Percentiles rank a stretch among this genome's conserved stretches.
Conservation (phyloP, 2,113 vertebrate genomes). For the Beaufortia kweichowensis region DNA sequence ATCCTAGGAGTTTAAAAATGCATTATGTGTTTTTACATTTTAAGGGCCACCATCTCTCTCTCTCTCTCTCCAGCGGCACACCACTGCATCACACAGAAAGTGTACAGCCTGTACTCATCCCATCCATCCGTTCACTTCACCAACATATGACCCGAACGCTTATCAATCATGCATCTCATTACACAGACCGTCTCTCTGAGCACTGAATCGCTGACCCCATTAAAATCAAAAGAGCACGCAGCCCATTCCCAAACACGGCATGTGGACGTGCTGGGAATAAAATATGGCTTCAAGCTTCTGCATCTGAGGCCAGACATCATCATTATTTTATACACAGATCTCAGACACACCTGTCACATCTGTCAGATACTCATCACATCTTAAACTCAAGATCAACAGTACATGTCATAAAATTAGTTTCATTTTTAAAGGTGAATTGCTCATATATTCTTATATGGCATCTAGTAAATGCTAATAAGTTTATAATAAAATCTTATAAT, state of each 20-base stretch:
- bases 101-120: not conserved
- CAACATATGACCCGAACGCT: not conserved
- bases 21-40: too few relatives aligned
- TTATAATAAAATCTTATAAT: too few relatives aligned
- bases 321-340: constrained; percentile 1
- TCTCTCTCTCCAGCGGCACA: not conserved
- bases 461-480: too few relatives aligned
- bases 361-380: not conserved
- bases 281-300: constrained; percentile 51
- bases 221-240: constrained; percentile 44
- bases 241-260: constrained; percentile 74
- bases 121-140: not conserved
- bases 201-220: constrained; percentile 11
- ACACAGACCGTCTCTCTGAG: not conserved
- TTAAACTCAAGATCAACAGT: not conserved
- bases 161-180: not conserved
- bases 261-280: constrained; percentile 79
- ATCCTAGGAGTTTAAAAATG: too few relatives aligned
- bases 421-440: too few relatives aligned
- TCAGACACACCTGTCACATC: not conserved
- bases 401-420: too few relatives aligned
- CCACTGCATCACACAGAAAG: not conserved
- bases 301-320: constrained; percentile 33
- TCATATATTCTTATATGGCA: too few relatives aligned
- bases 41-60: too few relatives aligned